These are phyloP conservation scores for Rhinophrynus dorsalis DNA, from an alignment of 2,797 vertebrate genomes.

Conservation along the genomic window DNA sequence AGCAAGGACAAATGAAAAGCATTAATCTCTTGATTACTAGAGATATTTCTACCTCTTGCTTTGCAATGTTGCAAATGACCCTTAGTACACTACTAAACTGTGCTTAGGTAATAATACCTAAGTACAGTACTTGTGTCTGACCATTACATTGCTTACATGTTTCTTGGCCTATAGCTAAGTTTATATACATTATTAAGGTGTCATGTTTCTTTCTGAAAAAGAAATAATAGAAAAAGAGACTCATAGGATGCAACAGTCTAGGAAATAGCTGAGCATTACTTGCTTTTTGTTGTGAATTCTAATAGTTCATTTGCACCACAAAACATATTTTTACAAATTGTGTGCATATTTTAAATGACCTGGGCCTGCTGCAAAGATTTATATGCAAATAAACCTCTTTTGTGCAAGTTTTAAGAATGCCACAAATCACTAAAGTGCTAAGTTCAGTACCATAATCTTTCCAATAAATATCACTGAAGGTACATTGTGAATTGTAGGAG, in stretches of 20 bases:
- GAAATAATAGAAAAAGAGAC: neutral
- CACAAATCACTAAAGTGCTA: constrained; percentile 32
- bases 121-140: no score
- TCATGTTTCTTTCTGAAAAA: neutral
- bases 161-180: neutral
- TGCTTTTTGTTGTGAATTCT: no score
- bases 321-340: constrained; percentile 11
- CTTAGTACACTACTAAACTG: no score
- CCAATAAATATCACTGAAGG: constrained; percentile 42
- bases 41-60: no score
- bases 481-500: constrained; percentile 43
- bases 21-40: no score
- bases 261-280: neutral
- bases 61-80: no score
- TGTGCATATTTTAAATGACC: constrained; percentile 19
- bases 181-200: neutral
- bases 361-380: constrained; percentile 1
- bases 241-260: neutral
- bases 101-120: no score
- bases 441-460: constrained; percentile 41
- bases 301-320: no score
- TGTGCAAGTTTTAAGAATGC: constrained; percentile 24
- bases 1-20: no score
- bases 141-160: no score
- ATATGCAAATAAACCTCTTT: constrained; percentile 26